Conservation (phyloP, 2,113 vertebrate species). For the Nannospalax galili region DNA sequence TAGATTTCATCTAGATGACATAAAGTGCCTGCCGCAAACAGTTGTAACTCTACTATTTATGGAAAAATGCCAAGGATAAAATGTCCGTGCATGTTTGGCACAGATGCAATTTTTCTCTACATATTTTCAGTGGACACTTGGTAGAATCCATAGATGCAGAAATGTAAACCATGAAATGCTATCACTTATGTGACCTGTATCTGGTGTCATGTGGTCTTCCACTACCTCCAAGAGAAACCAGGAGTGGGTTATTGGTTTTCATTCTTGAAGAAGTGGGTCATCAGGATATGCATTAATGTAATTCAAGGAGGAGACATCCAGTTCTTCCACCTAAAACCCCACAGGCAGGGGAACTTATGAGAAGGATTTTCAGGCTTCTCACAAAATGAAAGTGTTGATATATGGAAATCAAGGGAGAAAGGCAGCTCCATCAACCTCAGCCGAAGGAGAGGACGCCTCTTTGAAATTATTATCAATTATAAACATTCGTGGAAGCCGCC, state of each 20-base stretch:
- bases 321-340: not conserved
- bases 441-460: no score
- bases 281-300: not conserved
- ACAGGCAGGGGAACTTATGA: not conserved
- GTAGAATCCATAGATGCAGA: not conserved
- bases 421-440: no score
- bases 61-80: not conserved
- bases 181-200: no score
- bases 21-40: not conserved
- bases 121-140: not conserved
- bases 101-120: no score
- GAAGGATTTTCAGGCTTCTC: not conserved
- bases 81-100: not conserved
- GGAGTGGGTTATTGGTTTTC: no score
- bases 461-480: no score
- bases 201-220: no score
- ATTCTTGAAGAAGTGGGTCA: accelerated
- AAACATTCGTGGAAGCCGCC: no score
- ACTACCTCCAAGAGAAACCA: no score
- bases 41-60: not conserved
- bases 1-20: not conserved
- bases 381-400: not conserved
- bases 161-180: no score
- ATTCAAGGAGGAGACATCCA: not conserved
- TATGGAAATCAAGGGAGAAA: no score